Evolutionary conservation across 1,140 invertebrate species (phyloP).

Genomic region (Pseudachorutes palmiensis): DNA sequence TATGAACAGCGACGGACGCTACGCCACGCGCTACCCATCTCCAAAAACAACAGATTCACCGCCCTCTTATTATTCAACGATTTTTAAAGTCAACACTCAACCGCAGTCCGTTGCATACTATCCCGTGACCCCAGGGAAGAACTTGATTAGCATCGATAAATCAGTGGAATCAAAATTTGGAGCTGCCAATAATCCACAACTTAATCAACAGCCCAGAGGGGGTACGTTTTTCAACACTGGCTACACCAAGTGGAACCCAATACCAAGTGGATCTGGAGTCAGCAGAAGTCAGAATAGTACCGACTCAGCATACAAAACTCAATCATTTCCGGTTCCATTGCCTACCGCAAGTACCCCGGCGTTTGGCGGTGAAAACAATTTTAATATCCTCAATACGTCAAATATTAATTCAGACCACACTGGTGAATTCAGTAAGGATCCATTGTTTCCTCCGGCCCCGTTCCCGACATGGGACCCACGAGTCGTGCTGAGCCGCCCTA

Average conservation of each 20-base stretch:
- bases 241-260: background rate
- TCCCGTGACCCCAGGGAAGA: slow-evolving; percentile 11
- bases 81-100: slow-evolving; percentile 21
- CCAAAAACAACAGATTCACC: slow-evolving; percentile 7
- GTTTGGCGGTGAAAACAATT: background rate
- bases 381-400: background rate
- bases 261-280: background rate
- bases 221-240: background rate
- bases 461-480: background rate
- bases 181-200: background rate
- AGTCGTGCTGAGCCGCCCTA: background rate
- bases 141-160: slow-evolving; percentile 27
- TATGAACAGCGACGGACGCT: background rate
- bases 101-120: background rate
- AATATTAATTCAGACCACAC: background rate
- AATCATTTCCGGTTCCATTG: background rate
- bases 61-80: slow-evolving; percentile 25
- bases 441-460: background rate
- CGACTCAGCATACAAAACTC: background rate
- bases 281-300: background rate
- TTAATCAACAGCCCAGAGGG: background rate
- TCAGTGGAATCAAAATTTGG: background rate
- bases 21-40: background rate
- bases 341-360: background rate
- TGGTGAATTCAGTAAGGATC: background rate